Conservation (phyloP, 1,140 invertebrate species). For the Adoxophyes honmai region DNA sequence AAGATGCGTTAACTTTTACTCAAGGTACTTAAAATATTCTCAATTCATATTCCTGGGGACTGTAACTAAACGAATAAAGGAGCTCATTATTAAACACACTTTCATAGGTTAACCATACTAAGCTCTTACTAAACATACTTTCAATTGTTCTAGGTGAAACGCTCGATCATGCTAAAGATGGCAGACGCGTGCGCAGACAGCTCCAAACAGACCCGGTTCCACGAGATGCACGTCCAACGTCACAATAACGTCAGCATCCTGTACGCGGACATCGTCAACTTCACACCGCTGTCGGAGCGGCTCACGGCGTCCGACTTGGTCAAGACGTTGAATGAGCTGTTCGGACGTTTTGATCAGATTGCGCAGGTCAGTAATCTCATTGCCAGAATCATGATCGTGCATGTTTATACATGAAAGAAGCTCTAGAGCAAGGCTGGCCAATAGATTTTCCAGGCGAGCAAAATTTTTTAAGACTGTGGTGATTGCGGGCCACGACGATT, state of each 20-base stretch:
- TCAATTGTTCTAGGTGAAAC: slow-evolving; percentile 85
- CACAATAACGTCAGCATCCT: slow-evolving; percentile 98
- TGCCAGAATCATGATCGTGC: too few relatives aligned
- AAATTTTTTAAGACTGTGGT: too few relatives aligned
- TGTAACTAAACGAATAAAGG: too few relatives aligned
- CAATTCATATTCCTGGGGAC: too few relatives aligned
- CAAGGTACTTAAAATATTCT: too few relatives aligned
- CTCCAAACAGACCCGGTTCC: slow-evolving; percentile 88
- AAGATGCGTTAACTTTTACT: too few relatives aligned
- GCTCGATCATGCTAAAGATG: slow-evolving; percentile 96
- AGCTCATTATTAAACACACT: too few relatives aligned
- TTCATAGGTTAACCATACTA: not conserved
- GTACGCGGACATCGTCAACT: slow-evolving; percentile 99
- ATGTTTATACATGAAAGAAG: too few relatives aligned
- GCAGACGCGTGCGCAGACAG: slow-evolving; percentile 89
- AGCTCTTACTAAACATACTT: too few relatives aligned
- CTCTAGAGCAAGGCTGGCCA: too few relatives aligned
- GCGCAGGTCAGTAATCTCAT: slow-evolving; percentile 88
- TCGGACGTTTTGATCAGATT: slow-evolving; percentile 97
- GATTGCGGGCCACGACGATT: too few relatives aligned
- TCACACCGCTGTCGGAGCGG: slow-evolving; percentile 95
- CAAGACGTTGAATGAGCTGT: slow-evolving; percentile 96
- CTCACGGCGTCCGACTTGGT: slow-evolving; percentile 96
- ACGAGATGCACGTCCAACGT: slow-evolving; percentile 98
- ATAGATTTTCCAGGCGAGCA: too few relatives aligned